Evolutionary conservation across 2,113 vertebrate genomes (phyloP), one percentile per base, ranked within the genome.

Genomic region (Toxostoma redivivum): DNA sequence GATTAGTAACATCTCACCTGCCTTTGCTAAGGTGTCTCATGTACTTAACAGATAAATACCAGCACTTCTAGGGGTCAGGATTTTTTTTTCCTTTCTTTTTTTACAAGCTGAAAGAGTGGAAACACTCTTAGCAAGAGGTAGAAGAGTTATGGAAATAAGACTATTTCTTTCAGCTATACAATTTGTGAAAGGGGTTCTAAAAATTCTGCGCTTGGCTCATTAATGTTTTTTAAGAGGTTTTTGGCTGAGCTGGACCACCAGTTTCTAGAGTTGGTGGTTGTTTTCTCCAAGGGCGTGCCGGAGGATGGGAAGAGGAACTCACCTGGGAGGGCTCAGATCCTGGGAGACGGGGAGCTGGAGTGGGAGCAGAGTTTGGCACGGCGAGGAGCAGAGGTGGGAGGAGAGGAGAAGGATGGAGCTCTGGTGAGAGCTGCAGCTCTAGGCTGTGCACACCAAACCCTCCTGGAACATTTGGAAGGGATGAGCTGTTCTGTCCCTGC

Each of bases 81-180:
- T 28, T 72, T 65, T 11, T 58, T 33, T 28, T 8, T 30, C 17
- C 6, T 23, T 71, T 12, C 5, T 20, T 54, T 22, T 23, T 13
- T 47, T 15, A 31, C 27, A 38, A 16, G 30, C 18, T 18, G 7
- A 24, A 62, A 51, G 20, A 37, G 38, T 2, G 11, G 5, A 54
- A 38, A 31, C 66, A 42, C 14, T 53, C 40, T 73, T 30, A 66
- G 23, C 9, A 44, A 50, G 45, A 62, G 13, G 16, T 0, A 37
- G 27, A 61, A 60, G 10, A 51, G 9, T 58, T n/a, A 62, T 5
- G 5, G 44, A 54, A 71, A 74, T 24, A 11, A 45, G 42, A n/a
- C 21, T 44, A 12, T 35, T 18, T 37, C 1, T 64, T 57, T 58
- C 47, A n/a, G 23, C 0, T 0, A 11, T 23, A 23, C 4, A 3